phyloP scores from a whole-genome alignment of 2,797 vertebrate genomes.

The Cyprinodon diabolis region DNA sequence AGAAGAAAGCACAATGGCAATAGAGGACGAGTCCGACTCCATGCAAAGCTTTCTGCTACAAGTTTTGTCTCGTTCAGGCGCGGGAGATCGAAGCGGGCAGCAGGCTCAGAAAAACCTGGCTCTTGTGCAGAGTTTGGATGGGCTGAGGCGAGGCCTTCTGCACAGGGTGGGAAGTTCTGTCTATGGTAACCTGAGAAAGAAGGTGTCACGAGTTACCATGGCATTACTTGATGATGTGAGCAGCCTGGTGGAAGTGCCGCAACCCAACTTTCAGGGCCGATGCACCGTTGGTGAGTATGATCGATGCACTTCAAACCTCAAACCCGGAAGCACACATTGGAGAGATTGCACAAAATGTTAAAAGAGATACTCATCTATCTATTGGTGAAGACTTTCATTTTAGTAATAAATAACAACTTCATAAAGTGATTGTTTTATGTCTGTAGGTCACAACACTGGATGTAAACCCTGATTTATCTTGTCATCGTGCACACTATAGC shows the following conservation, averaged over 20 bases:
- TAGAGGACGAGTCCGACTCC: conserved; percentile 59
- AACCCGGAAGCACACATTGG: background rate
- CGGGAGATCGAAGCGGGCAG: conserved; percentile 64
- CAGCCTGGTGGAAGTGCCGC: conserved; percentile 81
- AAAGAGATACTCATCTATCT: conserved; percentile 7
- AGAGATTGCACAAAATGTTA: background rate
- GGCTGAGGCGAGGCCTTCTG: conserved; percentile 81
- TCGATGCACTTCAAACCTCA: background rate
- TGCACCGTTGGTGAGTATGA: conserved; percentile 86
- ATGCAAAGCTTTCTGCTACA: conserved; percentile 82
- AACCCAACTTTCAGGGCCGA: conserved; percentile 74
- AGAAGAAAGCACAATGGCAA: conserved; percentile 30
- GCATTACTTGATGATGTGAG: conserved; percentile 87
- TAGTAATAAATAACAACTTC: too few species aligned
- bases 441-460: background rate
- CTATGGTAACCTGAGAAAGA: conserved; percentile 83
- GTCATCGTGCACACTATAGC: background rate
- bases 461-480: too few species aligned
- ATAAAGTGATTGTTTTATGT: too few species aligned
- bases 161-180: conserved; percentile 86
- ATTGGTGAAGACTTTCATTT: background rate
- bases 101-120: conserved; percentile 74
- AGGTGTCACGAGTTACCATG: conserved; percentile 84
- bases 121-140: conserved; percentile 82
- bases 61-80: conserved; percentile 79